A percentile compares a stretch with the other conserved stretches of the same genome.
These are phyloP conservation scores for Pteropus alecto DNA, from an alignment of 2,113 vertebrate genomes.

Conservation along the genomic window DNA sequence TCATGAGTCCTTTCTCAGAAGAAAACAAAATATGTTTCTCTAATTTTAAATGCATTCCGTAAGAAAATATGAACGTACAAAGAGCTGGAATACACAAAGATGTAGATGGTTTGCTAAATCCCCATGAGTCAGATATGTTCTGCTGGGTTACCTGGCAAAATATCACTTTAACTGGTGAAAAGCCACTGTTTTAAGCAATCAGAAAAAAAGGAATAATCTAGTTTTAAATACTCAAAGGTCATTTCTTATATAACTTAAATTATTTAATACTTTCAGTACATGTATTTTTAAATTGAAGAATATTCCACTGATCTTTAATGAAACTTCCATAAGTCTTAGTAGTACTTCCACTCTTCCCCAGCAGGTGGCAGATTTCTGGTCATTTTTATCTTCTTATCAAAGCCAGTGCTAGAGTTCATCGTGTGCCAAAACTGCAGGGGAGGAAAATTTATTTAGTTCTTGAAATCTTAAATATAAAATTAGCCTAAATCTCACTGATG, in stretches of 20 bases:
- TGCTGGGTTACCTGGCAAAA: background rate
- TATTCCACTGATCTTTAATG: constrained; percentile 22
- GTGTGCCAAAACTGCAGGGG: constrained; percentile 80
- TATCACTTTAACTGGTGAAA: background rate
- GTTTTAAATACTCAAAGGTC: constrained; percentile 24
- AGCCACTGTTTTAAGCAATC: background rate
- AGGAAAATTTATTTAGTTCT: background rate
- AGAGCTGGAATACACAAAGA: background rate
- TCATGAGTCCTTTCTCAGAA: background rate
- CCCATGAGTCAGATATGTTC: background rate
- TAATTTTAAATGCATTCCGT: constrained; percentile 18
- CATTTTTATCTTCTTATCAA: background rate
- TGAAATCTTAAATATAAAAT: constrained; percentile 2
- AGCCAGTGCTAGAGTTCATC: constrained; percentile 91
- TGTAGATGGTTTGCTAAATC: background rate
- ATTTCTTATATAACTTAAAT: constrained; percentile 32
- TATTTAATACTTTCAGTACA: constrained; percentile 29
- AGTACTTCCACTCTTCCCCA: background rate
- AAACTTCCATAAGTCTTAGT: background rate
- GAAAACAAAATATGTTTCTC: background rate
- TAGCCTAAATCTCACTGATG: background rate
- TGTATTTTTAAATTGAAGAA: constrained; percentile 60
- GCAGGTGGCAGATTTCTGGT: background rate
- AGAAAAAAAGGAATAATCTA: constrained; percentile 16
- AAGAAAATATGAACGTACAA: background rate